Percentiles rank a stretch among this genome's conserved stretches.
phyloP scores from a whole-genome alignment of 2,113 vertebrate genomes.

The Hemibagrus wyckioides region DNA sequence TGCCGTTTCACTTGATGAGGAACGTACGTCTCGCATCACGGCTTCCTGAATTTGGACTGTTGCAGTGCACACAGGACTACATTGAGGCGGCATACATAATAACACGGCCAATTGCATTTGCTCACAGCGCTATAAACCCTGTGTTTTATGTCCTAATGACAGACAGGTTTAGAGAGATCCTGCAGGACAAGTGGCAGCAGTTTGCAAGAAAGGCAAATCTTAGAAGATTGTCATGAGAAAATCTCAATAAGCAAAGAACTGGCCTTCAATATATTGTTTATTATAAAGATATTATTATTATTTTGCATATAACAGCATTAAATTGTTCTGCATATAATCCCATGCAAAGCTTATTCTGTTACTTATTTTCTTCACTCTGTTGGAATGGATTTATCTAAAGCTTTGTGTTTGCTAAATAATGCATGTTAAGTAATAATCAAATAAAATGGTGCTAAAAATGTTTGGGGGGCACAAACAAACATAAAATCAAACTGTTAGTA shows the following conservation, averaged over 20 bases:
- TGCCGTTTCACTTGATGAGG: slow-evolving; percentile 87
- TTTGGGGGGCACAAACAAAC: too few species aligned
- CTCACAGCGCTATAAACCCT: slow-evolving; percentile 84
- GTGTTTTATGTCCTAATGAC: slow-evolving; percentile 90
- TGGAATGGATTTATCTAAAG: background rate
- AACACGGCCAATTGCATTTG: slow-evolving; percentile 81
- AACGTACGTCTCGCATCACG: slow-evolving; percentile 76
- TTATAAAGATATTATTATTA: too few species aligned
- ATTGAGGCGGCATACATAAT: slow-evolving; percentile 70
- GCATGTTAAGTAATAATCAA: background rate
- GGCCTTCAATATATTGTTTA: too few species aligned
- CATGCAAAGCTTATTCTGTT: background rate
- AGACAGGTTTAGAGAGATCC: slow-evolving; percentile 83
- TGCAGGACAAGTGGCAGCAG: slow-evolving; percentile 66
- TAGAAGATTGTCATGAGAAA: background rate
- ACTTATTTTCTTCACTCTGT: background rate
- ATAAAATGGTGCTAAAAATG: too few species aligned
- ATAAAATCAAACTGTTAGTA: too few species aligned
- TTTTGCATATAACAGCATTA: too few species aligned
- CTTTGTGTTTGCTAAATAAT: background rate
- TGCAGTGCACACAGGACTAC: fast-evolving
- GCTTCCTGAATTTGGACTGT: background rate
- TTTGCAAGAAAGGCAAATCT: slow-evolving; percentile 15
- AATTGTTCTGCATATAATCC: too few species aligned
- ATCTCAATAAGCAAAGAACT: background rate